These are phyloP conservation scores for Hartigia nigra DNA, from an alignment of 2,888 invertebrate genomes.

Conservation along the genomic window DNA sequence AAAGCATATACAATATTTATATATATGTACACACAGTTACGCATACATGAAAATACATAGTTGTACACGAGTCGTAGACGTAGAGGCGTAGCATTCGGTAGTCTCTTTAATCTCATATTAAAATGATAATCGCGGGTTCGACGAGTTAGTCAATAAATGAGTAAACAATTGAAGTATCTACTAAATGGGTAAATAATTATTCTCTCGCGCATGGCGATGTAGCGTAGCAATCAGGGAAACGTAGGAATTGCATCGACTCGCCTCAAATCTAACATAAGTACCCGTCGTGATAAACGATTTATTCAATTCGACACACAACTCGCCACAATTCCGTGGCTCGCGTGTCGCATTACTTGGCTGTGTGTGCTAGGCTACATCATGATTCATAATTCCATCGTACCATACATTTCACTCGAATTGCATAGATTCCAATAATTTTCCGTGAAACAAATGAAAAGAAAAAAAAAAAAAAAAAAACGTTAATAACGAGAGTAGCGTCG, in stretches of 20 bases:
- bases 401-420: conserved; percentile 9
- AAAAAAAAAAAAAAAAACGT: too few relatives aligned
- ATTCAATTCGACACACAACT: conserved; percentile 36
- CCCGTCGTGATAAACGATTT: conserved; percentile 4
- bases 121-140: conserved; percentile 50
- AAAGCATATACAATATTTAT: background rate
- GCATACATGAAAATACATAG: background rate
- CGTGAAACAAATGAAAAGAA: conserved; percentile 36
- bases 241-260: conserved; percentile 60
- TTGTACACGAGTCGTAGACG: conserved; percentile 5
- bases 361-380: conserved; percentile 63
- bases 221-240: conserved; percentile 51
- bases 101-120: conserved; percentile 53
- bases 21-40: conserved; percentile 10
- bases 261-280: conserved; percentile 40
- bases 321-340: conserved; percentile 29
- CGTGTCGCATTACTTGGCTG: conserved; percentile 62
- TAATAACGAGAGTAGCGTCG: background rate
- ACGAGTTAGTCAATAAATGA: conserved; percentile 51
- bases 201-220: conserved; percentile 41
- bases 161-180: conserved; percentile 36
- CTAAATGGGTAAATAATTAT: conserved; percentile 23
- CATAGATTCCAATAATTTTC: conserved; percentile 46
- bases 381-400: conserved; percentile 41
- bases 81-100: conserved; percentile 31